Evolutionary conservation across 2,113 vertebrate genomes (phyloP), one percentile per base, ranked within the genome.

Genomic region (Atrichornis clamosus): DNA sequence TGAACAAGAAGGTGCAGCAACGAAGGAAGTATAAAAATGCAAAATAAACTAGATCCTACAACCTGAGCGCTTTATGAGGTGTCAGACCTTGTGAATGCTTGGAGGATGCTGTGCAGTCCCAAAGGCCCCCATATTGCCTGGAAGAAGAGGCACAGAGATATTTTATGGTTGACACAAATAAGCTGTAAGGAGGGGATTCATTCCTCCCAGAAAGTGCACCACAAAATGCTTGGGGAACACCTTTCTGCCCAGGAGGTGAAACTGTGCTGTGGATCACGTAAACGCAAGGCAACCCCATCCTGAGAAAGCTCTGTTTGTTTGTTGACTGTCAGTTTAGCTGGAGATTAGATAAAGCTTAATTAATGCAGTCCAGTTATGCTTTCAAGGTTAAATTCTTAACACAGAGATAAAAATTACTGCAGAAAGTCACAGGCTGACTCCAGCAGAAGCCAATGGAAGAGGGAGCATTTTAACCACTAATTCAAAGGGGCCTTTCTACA

Each of bases 311-410:
- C 59, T 50, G n/a, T 58, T 74, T 73, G 67, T 86, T 89, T 84
- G 52, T 70, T 93, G 81, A 68, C 26, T 3, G 2, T 89, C 16
- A 11, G 13, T 62, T 74, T 50, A 81, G 69, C 84, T 72, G 60
- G 52, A 94, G 56, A 93, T 82, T 46, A 91, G 81, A 92, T 83
- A 88, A 90, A 80, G 44, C 58, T 53, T 80, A 83, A 88, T 86
- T 88, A 92, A 83, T 52, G 32, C 33, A 69, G 58, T 14, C 27
- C 81, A 91, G 60, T 72, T 81, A 75, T 22, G 49, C 47, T 91
- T 87, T 78, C 6, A 75, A 84, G 65, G 69, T 72, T 94, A 84
- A 89, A 52, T 84, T 89, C 62, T 75, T 8, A 7, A 78, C 42
- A 87, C 26, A 58, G 0, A 89, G 89, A 95, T 89, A 72, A 96